Percentiles rank a stretch among this genome's conserved stretches.
phyloP scores from a whole-genome alignment of 2,797 vertebrate genomes.

The Typhlichthys eigenmanni region DNA sequence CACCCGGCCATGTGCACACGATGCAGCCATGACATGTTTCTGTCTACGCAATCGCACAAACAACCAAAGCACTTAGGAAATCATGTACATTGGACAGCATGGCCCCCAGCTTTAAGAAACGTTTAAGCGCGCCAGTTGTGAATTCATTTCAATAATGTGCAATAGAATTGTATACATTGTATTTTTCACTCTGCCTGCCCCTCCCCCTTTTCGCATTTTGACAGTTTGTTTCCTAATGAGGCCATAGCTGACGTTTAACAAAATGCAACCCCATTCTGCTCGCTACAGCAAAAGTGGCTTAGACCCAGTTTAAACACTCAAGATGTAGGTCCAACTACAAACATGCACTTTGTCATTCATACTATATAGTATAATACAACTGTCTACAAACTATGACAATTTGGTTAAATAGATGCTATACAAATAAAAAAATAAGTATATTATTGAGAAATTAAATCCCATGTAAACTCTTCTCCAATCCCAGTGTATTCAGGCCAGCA shows the following conservation, averaged over 20 bases:
- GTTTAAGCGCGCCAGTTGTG: no score
- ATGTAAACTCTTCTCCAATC: no score
- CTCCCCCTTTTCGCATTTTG: neutral
- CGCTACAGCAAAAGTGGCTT: no score
- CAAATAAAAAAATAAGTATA: neutral
- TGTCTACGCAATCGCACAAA: conserved; percentile 1
- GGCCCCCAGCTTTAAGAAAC: no score
- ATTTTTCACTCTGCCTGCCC: neutral
- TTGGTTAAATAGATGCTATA: neutral
- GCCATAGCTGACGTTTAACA: neutral
- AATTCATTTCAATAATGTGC: neutral
- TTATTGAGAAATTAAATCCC: no score
- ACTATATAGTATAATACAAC: neutral
- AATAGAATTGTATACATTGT: neutral
- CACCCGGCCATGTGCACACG: conserved; percentile 56
- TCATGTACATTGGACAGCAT: neutral
- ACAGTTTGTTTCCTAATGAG: neutral
- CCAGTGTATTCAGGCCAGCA: no score
- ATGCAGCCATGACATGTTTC: conserved; percentile 40
- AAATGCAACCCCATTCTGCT: no score
- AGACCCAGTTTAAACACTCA: no score
- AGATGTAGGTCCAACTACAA: no score
- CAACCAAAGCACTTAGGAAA: conserved; percentile 3
- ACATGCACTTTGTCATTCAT: no score
- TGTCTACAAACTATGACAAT: neutral